Percentiles rank a stretch among this genome's conserved stretches.
Conservation (phyloP, 2,888 invertebrate genomes). For the Osmoderma eremita region DNA sequence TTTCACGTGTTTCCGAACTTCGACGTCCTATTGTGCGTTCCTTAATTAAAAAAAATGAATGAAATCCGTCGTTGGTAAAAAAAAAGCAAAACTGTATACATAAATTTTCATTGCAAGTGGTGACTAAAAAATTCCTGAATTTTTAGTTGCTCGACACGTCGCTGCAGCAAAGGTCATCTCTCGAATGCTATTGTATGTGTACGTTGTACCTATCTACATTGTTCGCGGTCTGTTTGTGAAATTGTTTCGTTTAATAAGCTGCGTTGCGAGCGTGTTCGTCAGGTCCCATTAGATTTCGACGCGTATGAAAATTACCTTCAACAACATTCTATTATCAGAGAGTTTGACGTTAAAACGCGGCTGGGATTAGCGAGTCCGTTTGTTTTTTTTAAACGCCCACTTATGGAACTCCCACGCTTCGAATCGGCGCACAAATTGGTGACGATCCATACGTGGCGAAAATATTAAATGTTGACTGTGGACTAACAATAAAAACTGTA, state of each 20-base stretch:
- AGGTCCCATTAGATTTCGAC: conserved; percentile 7
- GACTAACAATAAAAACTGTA: background rate
- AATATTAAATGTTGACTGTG: conserved; percentile 17
- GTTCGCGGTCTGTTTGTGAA: background rate
- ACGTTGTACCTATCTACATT: background rate
- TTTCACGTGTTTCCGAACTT: too few relatives aligned
- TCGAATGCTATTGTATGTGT: background rate
- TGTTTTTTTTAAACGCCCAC: background rate
- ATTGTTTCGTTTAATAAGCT: conserved; percentile 9
- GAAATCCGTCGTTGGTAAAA: too few relatives aligned
- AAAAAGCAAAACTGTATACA: too few relatives aligned
- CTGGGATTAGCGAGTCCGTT: background rate
- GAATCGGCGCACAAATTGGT: conserved; percentile 14
- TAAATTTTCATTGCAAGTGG: conserved; percentile 5
- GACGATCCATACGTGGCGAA: conserved; percentile 17
- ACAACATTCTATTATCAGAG: background rate
- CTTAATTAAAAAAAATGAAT: too few relatives aligned
- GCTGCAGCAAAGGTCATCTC: background rate
- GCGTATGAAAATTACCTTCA: background rate
- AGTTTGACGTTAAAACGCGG: background rate
- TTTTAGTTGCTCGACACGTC: background rate
- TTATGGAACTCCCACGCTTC: background rate
- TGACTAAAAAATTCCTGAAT: background rate
- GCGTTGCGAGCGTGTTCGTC: background rate
- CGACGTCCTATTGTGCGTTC: too few relatives aligned